These are phyloP conservation scores for Miichthys miiuy DNA, from an alignment of 2,797 vertebrate genomes.

Conservation along the genomic window DNA sequence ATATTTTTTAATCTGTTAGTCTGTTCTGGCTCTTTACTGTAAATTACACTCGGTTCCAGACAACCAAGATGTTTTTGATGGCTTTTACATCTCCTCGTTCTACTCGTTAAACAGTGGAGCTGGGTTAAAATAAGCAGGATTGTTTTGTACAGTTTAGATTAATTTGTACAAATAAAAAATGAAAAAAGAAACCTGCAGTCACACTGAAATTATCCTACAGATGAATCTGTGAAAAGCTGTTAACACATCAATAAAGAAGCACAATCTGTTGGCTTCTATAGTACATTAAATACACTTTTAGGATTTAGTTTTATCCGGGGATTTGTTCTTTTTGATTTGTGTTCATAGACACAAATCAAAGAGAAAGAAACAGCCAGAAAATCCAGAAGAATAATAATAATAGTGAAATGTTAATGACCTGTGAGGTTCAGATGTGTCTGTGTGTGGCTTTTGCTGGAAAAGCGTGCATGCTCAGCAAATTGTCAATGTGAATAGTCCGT, in stretches of 20 bases:
- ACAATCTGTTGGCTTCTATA: neutral
- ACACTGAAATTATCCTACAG: neutral
- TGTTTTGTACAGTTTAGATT: neutral
- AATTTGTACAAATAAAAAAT: neutral
- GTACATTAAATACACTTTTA: neutral
- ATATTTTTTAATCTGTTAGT: constrained; percentile 3
- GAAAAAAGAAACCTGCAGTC: neutral
- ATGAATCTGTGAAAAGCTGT: neutral
- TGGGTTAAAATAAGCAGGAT: neutral
- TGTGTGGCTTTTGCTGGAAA: neutral
- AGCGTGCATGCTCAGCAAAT: neutral
- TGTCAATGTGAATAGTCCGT: neutral
- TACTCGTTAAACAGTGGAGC: too few relatives aligned
- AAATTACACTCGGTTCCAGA: neutral
- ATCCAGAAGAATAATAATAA: neutral
- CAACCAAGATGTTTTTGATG: neutral
- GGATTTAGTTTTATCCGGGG: neutral
- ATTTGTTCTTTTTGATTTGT: neutral
- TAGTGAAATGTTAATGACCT: neutral
- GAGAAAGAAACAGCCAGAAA: neutral
- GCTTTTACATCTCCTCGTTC: neutral
- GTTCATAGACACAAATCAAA: neutral
- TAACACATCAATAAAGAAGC: neutral
- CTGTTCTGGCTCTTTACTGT: constrained; percentile 14
- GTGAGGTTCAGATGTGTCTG: constrained; percentile 9